Evolutionary conservation across 2,797 vertebrate species (phyloP).

Genomic region (Ctenosaura bakeri): DNA sequence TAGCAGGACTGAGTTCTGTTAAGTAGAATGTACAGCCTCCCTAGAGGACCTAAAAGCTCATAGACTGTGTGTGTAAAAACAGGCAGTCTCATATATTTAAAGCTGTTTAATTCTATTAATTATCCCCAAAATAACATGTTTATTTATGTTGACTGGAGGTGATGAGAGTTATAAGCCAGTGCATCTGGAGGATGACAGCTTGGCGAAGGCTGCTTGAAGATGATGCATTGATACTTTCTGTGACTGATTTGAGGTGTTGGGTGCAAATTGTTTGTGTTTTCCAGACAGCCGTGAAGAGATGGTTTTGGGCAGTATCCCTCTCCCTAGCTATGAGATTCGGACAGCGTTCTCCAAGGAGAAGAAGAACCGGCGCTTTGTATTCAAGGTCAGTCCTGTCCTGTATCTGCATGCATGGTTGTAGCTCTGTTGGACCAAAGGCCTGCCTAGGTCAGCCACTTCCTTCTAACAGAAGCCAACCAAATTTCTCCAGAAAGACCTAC

Average conservation of each 20-base stretch:
- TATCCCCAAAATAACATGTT: no score
- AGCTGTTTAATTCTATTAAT: no score
- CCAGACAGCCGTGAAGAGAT: slow-evolving; percentile 91
- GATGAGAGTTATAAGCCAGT: neutral
- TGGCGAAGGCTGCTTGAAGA: neutral
- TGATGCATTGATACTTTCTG: neutral
- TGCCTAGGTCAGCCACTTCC: neutral
- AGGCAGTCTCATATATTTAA: no score
- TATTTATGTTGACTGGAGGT: no score
- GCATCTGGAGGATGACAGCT: no score
- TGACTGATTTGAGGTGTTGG: neutral
- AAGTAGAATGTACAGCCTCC: no score
- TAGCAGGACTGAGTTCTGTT: no score
- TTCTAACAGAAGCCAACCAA: neutral
- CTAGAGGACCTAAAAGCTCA: no score
- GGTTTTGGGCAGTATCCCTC: slow-evolving; percentile 90
- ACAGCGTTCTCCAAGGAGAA: slow-evolving; percentile 88
- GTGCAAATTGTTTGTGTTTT: neutral
- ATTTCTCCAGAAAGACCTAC: neutral
- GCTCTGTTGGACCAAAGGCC: neutral
- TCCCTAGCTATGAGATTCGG: slow-evolving; percentile 90
- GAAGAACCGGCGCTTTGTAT: slow-evolving; percentile 89
- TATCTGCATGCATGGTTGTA: neutral
- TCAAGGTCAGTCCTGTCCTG: slow-evolving; percentile 82
- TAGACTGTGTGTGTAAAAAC: no score